Evolutionary conservation across 2,113 vertebrate species (phyloP), one percentile per base, ranked within the genome.

Genomic region (Scophthalmus maximus): DNA sequence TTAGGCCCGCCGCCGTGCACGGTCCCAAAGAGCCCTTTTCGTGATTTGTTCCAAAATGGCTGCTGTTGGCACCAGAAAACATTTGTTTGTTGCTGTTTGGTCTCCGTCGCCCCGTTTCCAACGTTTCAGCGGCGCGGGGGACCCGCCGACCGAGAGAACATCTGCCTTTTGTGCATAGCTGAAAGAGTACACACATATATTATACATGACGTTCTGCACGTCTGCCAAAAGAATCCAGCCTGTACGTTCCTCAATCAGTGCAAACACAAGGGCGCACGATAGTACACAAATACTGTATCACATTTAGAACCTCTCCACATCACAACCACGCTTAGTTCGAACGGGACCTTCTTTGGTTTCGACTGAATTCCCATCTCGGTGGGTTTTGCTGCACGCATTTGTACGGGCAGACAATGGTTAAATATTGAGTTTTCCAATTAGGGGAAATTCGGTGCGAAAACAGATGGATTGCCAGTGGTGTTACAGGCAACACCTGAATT

Each of bases 141-240:
- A 88, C 75, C 60, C 63, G 68, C 77, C 80, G 80, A 91, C 85
- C 64, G 86, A 83, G 79, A 44, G 87, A 94, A 93, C 92, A 93
- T 92, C 92, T 94, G 92, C 90, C 91, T 92, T 92, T 91, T 88
- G 89, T 91, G 91, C 90, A 92, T 88, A 91, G 84, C 90, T 92
- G 89, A 93, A 91, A 85, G 84, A 89, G 76, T 73, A 40, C 78
- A 80, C 78, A 80, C 83, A 91, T 94, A 81, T 91, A 93, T 93
- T 89, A 94, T 93, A 93, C 82, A 94, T 94, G 91, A 91, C 46
- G 76, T 76, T 88, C 87, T 92, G 88, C 91, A 87, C 87, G 88
- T 90, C 88, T 93, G 93, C 89, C 93, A 92, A 88, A 57, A 90
- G 73, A 81, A 59, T 49, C 82, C 58, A 46, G 77, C 66, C 84